Evolutionary conservation across 2,113 vertebrate species (phyloP).

Genomic region (Rhinichthys klamathensis): DNA sequence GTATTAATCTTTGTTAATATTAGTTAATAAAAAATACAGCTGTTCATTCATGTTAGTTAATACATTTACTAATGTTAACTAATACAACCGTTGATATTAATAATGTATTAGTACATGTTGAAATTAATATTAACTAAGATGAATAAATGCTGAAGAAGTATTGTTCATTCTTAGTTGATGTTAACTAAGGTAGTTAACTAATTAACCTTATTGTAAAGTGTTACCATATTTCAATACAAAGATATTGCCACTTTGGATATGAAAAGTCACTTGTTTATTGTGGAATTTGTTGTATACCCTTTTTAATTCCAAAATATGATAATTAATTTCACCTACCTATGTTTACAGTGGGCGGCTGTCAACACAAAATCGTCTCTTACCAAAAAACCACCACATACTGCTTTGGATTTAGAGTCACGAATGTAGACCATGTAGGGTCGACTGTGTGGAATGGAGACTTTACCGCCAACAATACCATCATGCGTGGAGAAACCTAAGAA

Average conservation of each 20-base stretch:
- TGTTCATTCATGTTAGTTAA: too few relatives aligned
- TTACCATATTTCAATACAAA: neutral
- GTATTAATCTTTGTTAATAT: too few relatives aligned
- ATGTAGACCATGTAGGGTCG: constrained; percentile 68
- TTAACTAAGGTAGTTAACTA: too few relatives aligned
- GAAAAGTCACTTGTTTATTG: neutral
- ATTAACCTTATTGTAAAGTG: too few relatives aligned
- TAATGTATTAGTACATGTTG: too few relatives aligned
- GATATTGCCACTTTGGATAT: neutral
- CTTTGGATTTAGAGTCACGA: fast-evolving
- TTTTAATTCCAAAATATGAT: neutral
- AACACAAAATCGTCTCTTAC: constrained; percentile 68
- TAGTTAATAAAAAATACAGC: too few relatives aligned
- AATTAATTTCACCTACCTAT: constrained; percentile 48
- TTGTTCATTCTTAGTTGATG: too few relatives aligned
- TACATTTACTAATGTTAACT: too few relatives aligned
- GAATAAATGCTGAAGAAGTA: too few relatives aligned
- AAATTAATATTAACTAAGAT: too few relatives aligned
- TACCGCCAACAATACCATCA: constrained; percentile 57
- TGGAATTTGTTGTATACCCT: neutral
- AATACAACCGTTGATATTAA: too few relatives aligned
- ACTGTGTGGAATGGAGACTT: constrained; percentile 48
- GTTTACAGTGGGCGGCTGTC: constrained; percentile 70
- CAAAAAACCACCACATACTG: constrained; percentile 66
- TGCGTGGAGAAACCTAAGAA: constrained; percentile 5